Evolutionary conservation across 2,888 invertebrate species (phyloP), one percentile per base, ranked within the genome.

Genomic region (Tipula unca): DNA sequence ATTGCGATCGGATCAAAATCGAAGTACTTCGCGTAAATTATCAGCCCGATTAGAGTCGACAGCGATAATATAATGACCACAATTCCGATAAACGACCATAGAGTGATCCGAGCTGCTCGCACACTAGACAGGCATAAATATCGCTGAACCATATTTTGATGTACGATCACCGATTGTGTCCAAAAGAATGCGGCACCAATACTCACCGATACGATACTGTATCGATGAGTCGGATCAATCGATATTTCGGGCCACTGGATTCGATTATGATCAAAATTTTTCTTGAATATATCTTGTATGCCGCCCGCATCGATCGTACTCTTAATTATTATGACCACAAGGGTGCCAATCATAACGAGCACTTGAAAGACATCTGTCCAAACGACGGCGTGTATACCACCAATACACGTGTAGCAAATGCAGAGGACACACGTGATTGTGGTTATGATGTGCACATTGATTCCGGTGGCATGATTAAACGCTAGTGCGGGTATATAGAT

Each of bases 331-430:
- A 95, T 93, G 86, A 95, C 89, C 3, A 94, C 89, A 92, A 95
- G 94, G 0, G 94, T 93, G 0, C 93, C 93, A 86, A 94, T 92
- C 94, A 95, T 95, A 1, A 94, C 92, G 8, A 94, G 92, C 84
- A 94, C 94, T 90, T 95, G 95, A 86, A 95, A 93, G 10, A 94
- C 94, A 87, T 95, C 95, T 0, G 95, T 94, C 94, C 95, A 95
- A 54, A 95, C 94, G 0, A 95, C 95, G 13, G 95, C 95, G 90
- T 93, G 94, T 85, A 95, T 90, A 87, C 95, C 95, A 88, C 94
- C 95, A 94, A 94, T 92, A 87, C 95, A 94, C 2, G 95, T 96
- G 35, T 83, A 83, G 1, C 13, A 32, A 32, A 83, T 83, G n/a
- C 83, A 83, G 8, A 83, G n/a, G 1, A 83, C n/a, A 10, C 35